Base-by-base conservation (phyloP, 2,888 invertebrate genomes). In the Geotrupes spiniger region DNA sequence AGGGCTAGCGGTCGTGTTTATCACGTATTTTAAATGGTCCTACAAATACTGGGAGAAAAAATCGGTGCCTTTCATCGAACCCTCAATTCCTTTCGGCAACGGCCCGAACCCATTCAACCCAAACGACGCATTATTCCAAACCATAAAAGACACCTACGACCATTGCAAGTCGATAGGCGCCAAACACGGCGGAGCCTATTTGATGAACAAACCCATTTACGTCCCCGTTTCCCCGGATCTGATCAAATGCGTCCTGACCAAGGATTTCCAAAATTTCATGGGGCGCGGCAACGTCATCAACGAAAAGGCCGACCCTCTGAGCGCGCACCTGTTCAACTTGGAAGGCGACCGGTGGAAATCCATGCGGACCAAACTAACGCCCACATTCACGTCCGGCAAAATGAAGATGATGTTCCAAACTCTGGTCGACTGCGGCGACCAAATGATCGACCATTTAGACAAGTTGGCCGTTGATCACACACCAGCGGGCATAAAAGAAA, bases 361-460 rank as follows among this genome's bases (percentile, higher is more conserved):
- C 27, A 6, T 26, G n/a, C 37, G 57, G 1, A 17, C 47, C 9
- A 54, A 53, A 41, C 17, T 58, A 37, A 54, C 52, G n/a, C 52
- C 56, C 3, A 48, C 50, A 5, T 58, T 57, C 27, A 55, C 58
- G 6, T 49, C 58, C 2, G 54, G 54, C n/a, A 58, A 56, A 31
- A 39, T 46, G 28, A 46, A 46, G 21, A 29, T 11, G 17, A 46
- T 46, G 46, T 46, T 46, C 31, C 33, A 40, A 16, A 40, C 39
- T 9, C 21, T 46, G n/a, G 21, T 46, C 25, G 46, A 46, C 12
- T 39, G 39, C 21, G 46, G 31, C 12, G 6, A 17, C 9, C 33
- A 33, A 33, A 33, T 33, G 33, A 33, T 3, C 8, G 14, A 33
- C 8, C 14, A 12, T 9, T 14, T 33, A 9, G 14, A 33, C 15